These are phyloP conservation scores for Fragum sueziense DNA, from an alignment of 2,888 invertebrate genomes.

Conservation along the genomic window DNA sequence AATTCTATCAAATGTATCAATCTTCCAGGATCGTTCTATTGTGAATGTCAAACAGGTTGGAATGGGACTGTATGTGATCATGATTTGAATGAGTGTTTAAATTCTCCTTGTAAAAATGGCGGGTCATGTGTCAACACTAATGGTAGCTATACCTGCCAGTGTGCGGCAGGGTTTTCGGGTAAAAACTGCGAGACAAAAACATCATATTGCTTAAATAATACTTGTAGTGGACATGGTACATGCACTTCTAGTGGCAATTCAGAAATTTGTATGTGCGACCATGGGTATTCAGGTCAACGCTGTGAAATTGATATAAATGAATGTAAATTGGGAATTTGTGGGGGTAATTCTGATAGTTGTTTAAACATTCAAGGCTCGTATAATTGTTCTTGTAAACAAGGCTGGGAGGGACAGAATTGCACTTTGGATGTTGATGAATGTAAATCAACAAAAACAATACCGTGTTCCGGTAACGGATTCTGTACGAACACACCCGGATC, in stretches of 20 bases:
- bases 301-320: constrained; percentile 48
- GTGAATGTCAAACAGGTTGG: constrained; percentile 25
- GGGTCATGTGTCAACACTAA: constrained; percentile 35
- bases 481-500: constrained; percentile 49
- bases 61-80: constrained; percentile 27
- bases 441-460: constrained; percentile 46
- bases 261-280: constrained; percentile 56
- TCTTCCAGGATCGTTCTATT: constrained; percentile 27
- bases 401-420: constrained; percentile 46
- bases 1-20: constrained; percentile 41
- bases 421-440: constrained; percentile 43
- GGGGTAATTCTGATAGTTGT: constrained; percentile 26
- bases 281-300: constrained; percentile 43
- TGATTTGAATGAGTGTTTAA: constrained; percentile 39
- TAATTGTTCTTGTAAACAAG: constrained; percentile 33
- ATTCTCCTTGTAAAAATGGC: constrained; percentile 28
- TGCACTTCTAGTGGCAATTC: constrained; percentile 50
- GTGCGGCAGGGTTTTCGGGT: constrained; percentile 35
- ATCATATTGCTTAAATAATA: constrained; percentile 24
- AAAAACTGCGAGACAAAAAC: not conserved
- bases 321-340: constrained; percentile 31
- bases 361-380: constrained; percentile 16
- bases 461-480: constrained; percentile 46
- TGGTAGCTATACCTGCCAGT: constrained; percentile 43
- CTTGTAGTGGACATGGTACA: constrained; percentile 55